These are phyloP conservation scores for Sycobia sp. DNA, from an alignment of 1,140 invertebrate species.

Conservation along the genomic window DNA sequence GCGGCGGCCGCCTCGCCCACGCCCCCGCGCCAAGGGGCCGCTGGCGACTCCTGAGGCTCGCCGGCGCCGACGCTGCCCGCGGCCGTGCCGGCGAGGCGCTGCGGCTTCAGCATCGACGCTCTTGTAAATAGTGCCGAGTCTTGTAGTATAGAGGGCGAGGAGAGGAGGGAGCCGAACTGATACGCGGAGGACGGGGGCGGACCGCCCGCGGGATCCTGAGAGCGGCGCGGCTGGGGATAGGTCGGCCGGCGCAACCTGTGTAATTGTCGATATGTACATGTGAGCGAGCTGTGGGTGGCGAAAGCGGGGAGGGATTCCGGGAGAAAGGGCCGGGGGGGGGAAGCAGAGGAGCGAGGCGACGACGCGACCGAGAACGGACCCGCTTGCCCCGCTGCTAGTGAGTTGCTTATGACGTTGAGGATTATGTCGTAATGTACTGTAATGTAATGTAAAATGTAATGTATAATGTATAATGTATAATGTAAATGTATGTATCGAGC, in stretches of 20 bases:
- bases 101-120: conserved; percentile 31
- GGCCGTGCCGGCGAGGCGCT: background rate
- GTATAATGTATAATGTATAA: conserved; percentile 6
- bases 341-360: too few species aligned
- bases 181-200: background rate
- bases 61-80: background rate
- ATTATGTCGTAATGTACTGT: conserved; percentile 9
- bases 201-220: too few species aligned
- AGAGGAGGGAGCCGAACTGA: conserved; percentile 3
- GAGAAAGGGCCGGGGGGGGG: too few species aligned
- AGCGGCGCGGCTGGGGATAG: too few species aligned
- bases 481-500: conserved; percentile 19
- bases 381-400: too few species aligned
- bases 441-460: conserved; percentile 10
- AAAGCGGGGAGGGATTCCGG: too few species aligned
- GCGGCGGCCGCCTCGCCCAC: background rate
- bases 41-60: background rate
- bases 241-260: background rate
- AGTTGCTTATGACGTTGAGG: background rate
- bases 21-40: background rate
- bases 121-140: conserved; percentile 36
- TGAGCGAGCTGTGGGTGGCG: too few species aligned
- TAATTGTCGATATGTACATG: conserved; percentile 6
- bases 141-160: conserved; percentile 24
- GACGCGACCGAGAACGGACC: too few species aligned